These are phyloP conservation scores for Plebejus anna DNA, from an alignment of 2,888 invertebrate genomes.

Conservation along the genomic window DNA sequence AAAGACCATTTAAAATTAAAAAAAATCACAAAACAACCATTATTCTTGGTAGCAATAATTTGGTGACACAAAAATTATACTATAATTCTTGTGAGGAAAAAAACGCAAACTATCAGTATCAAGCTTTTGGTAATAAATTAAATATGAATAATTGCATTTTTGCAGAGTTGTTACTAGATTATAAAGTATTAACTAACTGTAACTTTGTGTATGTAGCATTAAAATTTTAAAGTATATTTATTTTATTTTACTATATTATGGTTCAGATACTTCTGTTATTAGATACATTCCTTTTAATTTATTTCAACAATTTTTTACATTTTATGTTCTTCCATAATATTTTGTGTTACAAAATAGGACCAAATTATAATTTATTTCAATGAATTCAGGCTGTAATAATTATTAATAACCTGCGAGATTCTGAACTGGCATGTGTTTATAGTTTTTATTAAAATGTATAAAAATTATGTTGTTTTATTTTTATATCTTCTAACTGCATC, in stretches of 20 bases:
- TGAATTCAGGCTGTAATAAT: not conserved
- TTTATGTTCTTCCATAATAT: not conserved
- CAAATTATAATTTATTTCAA: not conserved
- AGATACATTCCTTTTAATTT: not conserved
- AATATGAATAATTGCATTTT: slow-evolving; percentile 7
- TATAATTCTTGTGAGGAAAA: not conserved
- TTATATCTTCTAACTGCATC: not conserved
- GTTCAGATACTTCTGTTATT: not conserved
- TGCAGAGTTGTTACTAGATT: slow-evolving; percentile 3
- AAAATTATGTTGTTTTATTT: slow-evolving; percentile 8
- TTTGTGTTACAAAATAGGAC: not conserved
- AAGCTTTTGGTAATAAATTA: not conserved
- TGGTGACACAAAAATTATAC: not conserved
- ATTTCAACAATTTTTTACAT: not conserved
- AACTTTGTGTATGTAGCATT: not conserved
- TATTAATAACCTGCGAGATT: not conserved
- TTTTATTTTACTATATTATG: not conserved
- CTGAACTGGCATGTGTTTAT: slow-evolving; percentile 14
- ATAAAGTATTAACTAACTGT: not conserved
- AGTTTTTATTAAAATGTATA: slow-evolving; percentile 22
- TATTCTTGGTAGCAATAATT: not conserved
- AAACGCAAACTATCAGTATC: not conserved
- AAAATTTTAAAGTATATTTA: not conserved
- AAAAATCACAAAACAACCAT: not conserved
- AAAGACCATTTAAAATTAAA: not conserved